Base-by-base conservation (phyloP, 2,113 vertebrate genomes). In the Struthidea cinerea region DNA sequence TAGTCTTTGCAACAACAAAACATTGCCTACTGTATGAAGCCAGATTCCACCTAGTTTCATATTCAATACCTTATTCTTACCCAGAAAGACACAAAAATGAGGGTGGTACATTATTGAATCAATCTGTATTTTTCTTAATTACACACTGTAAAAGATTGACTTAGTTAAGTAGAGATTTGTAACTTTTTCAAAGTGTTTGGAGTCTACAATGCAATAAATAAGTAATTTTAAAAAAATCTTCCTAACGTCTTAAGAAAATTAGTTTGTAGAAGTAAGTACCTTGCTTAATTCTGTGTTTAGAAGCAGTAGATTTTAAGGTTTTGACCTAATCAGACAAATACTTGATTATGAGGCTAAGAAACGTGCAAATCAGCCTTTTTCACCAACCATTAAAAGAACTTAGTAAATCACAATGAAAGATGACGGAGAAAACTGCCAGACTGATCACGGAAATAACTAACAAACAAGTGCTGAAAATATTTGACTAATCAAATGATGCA, bases 131-230 rank as follows among this genome's bases (percentile, higher is more conserved):
- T 88, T 86, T 37, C 21, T 68, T 55, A 67, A 55, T 26, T 27
- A 24, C 8, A 21, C 0, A 1, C 1, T 73, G 17, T 60, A 80
- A 68, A 68, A 64, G 19, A 87, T 0, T 6, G 4, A 41, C 13
- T 63, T 46, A 74, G 8, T 28, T 55, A 78, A 65, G 8, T 20
- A 68, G 6, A 67, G 8, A 6, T 52, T 44, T 56, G 11, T 22
- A 70, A 50, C 2, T n/a, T 52, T 44, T 75, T 42, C 8, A 8
- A 67, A 21, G 37, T 39, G 39, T 60, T 53, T 41, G 16, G 2
- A 44, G 12, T 41, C 44, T 46, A 85, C 53, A 93, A 33, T 16
- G 63, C 5, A 85, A 83, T 10, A 60, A 47, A 50, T 22, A 21
- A 68, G 7, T 49, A 7, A 42, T 32, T 60, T 22, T 18, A 26